These are phyloP conservation scores for Brachionus koreanus DNA, from an alignment of 1,140 invertebrate species.

Conservation along the genomic window DNA sequence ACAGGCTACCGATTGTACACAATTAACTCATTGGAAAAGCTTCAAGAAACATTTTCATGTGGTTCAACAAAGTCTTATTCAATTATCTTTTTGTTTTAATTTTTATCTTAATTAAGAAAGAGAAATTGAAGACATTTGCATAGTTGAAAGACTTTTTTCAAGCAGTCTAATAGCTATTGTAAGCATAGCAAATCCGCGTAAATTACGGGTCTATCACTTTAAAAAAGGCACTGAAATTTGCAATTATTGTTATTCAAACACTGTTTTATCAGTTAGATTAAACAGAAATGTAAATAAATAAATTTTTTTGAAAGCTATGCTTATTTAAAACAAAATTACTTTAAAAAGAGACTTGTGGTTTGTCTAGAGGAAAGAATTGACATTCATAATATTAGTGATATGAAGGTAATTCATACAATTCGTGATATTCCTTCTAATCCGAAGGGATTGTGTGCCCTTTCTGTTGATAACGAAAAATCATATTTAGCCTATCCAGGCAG, in stretches of 20 bases:
- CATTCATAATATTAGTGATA: slow-evolving; percentile 97
- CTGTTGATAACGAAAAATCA: slow-evolving; percentile 79
- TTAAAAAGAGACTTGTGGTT: slow-evolving; percentile 79
- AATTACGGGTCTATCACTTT: slow-evolving; percentile 92
- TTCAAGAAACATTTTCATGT: slow-evolving; percentile 62
- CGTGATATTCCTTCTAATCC: slow-evolving; percentile 93
- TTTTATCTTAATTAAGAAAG: slow-evolving; percentile 47
- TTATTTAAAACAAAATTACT: slow-evolving; percentile 43
- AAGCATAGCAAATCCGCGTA: slow-evolving; percentile 81
- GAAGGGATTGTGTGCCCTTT: slow-evolving; percentile 83
- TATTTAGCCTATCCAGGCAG: slow-evolving; percentile 94
- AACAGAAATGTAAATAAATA: slow-evolving; percentile 78
- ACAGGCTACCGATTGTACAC: slow-evolving; percentile 82
- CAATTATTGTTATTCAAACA: slow-evolving; percentile 95
- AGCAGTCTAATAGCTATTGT: slow-evolving; percentile 93
- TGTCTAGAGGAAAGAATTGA: slow-evolving; percentile 95
- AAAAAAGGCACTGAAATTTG: slow-evolving; percentile 97
- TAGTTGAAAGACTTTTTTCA: slow-evolving; percentile 92
- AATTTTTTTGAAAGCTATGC: slow-evolving; percentile 16
- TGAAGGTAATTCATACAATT: slow-evolving; percentile 97
- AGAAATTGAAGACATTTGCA: slow-evolving; percentile 79
- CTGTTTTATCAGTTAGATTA: slow-evolving; percentile 89
- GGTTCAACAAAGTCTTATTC: slow-evolving; percentile 72
- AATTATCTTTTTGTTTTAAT: slow-evolving; percentile 61
- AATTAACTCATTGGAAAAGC: slow-evolving; percentile 73